Base-by-base conservation (phyloP, 2,888 invertebrate genomes). In the Endotricha flammealis region DNA sequence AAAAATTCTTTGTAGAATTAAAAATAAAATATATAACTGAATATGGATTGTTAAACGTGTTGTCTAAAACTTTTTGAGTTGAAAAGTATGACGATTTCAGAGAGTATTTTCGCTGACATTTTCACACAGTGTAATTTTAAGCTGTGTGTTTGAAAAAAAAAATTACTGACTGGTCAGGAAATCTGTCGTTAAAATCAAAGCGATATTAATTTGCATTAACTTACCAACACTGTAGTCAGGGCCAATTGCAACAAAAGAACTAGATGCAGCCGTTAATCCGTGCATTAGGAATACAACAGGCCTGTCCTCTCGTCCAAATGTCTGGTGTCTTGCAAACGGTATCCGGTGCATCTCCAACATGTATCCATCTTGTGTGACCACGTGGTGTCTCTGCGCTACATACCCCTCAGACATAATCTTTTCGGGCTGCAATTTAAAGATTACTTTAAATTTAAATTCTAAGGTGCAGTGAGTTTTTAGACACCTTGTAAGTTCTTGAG, bases 231-330 rank as follows among this genome's bases (percentile, higher is more conserved):
- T 54, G 1, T 47, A 10, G 12, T 69, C 57, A 4, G 65, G 48
- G 13, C 68, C 72, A 5, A 70, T 23, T 2, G 4, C 3, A 11
- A 71, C 38, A 27, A 48, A 73, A 6, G 45, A 31, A 29, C 50
- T 55, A 0, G 75, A 71, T 2, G 63, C 49, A 2, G 56, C 42
- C 8, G 56, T 33, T 0, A 73, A 43, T 0, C 77, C 77, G 30
- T 77, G 77, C 74, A 75, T 74, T 2, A 75, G 32, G 33, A 77
- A 65, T 1, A 72, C 73, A 1, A 66, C 63, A 0, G 74, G 66
- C 7, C 54, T 51, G 5, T 13, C 11, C 11, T 12, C 29, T 1
- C 13, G 20, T 1, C 45, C 41, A 1, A 39, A 29, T 1, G 20
- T 10, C 23, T 46, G 40, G 9, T 29, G 29, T 27, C 41, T 48